Conservation (phyloP, 2,113 vertebrate genomes). For the Marmota flaviventris region DNA sequence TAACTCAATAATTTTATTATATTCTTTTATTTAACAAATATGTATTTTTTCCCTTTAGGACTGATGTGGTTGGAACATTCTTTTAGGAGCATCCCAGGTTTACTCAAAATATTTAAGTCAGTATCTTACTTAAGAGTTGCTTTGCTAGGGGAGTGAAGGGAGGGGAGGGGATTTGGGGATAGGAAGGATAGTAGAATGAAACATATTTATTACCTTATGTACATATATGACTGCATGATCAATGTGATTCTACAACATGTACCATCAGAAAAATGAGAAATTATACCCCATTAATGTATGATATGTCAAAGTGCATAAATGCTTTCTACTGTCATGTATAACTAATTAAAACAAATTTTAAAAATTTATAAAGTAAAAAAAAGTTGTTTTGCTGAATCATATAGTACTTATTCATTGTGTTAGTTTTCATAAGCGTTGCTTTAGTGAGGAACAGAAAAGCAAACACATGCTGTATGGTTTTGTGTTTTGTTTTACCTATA, state of each 20-base stretch:
- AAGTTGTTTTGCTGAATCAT: neutral
- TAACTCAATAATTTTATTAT: slow-evolving; percentile 20
- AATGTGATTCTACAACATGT: too few species aligned
- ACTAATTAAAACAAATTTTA: too few species aligned
- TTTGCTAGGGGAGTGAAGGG: too few species aligned
- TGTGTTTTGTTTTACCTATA: slow-evolving; percentile 63
- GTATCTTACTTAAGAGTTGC: neutral
- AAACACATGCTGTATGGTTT: slow-evolving; percentile 57
- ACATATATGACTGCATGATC: too few species aligned
- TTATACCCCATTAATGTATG: too few species aligned
- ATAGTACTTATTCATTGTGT: neutral
- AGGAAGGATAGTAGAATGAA: too few species aligned
- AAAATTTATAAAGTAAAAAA: neutral
- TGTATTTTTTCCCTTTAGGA: neutral
- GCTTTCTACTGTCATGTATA: too few species aligned
- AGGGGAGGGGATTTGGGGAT: too few species aligned
- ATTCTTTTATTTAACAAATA: slow-evolving; percentile 14
- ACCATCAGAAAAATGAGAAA: too few species aligned
- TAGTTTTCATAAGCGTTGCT: neutral
- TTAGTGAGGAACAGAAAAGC: slow-evolving; percentile 60
- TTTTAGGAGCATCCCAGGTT: slow-evolving; percentile 28
- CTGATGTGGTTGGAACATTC: slow-evolving; percentile 42
- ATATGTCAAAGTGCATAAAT: too few species aligned
- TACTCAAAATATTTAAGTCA: neutral
- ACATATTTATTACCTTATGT: too few species aligned